A percentile compares a stretch with the other conserved stretches of the same genome.
phyloP scores from a whole-genome alignment of 2,888 invertebrate genomes.

The Phyto melanocephala region DNA sequence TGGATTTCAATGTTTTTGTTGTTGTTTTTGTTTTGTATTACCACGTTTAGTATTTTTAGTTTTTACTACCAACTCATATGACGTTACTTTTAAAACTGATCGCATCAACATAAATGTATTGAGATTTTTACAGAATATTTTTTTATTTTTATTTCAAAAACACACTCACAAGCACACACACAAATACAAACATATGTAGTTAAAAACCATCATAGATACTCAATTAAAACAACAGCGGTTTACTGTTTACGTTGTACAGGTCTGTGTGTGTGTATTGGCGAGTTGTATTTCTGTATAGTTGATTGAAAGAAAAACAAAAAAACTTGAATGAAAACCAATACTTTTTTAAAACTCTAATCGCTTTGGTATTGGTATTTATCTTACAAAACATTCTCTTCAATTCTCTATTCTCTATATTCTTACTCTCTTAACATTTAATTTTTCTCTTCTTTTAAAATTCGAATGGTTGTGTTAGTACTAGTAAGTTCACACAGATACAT shows the following conservation, averaged over 20 bases:
- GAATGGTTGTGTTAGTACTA: background rate
- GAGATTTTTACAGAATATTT: conserved; percentile 61
- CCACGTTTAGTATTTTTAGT: conserved; percentile 38
- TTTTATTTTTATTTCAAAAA: conserved; percentile 7
- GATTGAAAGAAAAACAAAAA: conserved; percentile 52
- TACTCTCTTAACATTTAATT: conserved; percentile 3
- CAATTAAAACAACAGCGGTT: background rate
- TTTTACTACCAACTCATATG: conserved; percentile 66
- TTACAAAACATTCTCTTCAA: conserved; percentile 23
- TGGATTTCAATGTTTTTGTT: conserved; percentile 19
- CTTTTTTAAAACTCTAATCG: conserved; percentile 44
- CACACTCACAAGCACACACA: conserved; percentile 30
- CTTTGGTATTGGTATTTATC: conserved; percentile 30
- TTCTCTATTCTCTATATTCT: background rate
- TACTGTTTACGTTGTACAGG: background rate
- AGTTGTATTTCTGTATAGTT: background rate
- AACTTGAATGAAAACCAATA: conserved; percentile 75
- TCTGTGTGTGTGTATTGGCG: background rate
- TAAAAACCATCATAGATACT: conserved; percentile 33
- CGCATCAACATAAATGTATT: conserved; percentile 74
- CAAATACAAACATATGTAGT: conserved; percentile 3
- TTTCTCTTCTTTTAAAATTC: background rate
- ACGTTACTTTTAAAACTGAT: conserved; percentile 79
- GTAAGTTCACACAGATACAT: background rate
- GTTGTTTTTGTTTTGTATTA: conserved; percentile 8